A percentile compares a stretch with the other conserved stretches of the same genome.
These are phyloP conservation scores for Apomyelois bistriatella DNA, from an alignment of 2,888 invertebrate species.

Conservation along the genomic window DNA sequence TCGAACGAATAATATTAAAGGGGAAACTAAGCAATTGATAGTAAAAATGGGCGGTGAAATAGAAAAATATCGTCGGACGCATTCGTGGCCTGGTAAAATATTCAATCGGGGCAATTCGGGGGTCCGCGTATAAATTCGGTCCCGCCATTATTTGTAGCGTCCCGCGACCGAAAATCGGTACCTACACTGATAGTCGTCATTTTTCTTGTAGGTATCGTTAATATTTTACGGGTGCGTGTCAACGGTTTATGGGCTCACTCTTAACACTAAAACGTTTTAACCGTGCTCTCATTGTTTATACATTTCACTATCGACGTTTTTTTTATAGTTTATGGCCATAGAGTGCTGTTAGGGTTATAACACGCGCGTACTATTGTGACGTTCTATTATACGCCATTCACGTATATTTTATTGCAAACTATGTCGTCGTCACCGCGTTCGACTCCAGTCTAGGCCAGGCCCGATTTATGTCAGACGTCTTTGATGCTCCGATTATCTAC, in stretches of 20 bases:
- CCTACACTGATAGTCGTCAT: constrained; percentile 77
- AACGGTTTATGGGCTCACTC: constrained; percentile 76
- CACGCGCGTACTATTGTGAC: constrained; percentile 53
- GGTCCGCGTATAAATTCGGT: constrained; percentile 75
- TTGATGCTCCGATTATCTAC: constrained; percentile 5
- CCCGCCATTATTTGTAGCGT: constrained; percentile 76
- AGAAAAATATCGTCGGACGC: constrained; percentile 76
- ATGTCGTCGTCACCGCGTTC: constrained; percentile 37
- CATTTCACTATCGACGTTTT: constrained; percentile 73
- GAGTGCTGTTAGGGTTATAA: constrained; percentile 63
- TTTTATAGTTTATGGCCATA: constrained; percentile 73
- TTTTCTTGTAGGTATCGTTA: constrained; percentile 78
- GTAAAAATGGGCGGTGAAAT: constrained; percentile 75
- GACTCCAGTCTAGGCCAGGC: constrained; percentile 16
- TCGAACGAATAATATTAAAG: constrained; percentile 70
- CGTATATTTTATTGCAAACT: constrained; percentile 62
- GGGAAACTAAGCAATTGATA: constrained; percentile 77
- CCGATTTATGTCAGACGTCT: constrained; percentile 30
- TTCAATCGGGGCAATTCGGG: constrained; percentile 78
- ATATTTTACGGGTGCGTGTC: constrained; percentile 79
- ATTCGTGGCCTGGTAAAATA: constrained; percentile 78
- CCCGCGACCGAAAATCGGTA: constrained; percentile 75
- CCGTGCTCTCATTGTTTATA: constrained; percentile 77
- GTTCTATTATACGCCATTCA: constrained; percentile 59
- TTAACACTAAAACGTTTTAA: constrained; percentile 79